Base-by-base conservation (phyloP, 2,888 invertebrate species). In the Folsomia manolachei region DNA sequence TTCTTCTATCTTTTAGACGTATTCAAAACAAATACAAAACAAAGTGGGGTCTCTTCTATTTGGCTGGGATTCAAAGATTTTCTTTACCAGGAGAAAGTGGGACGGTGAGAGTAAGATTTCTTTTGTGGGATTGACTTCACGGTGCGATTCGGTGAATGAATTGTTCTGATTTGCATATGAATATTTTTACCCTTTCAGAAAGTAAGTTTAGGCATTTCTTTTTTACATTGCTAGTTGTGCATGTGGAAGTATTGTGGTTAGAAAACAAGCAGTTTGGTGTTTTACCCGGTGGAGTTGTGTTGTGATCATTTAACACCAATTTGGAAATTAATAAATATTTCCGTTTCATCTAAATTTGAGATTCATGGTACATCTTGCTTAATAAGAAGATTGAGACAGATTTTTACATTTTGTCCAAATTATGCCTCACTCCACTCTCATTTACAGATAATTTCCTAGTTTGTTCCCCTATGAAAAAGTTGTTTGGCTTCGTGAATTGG, bases 391-490 rank as follows among this genome's bases (percentile, higher is more conserved):
- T 60, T 61, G 63, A 71, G 61, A 71, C 71, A 71, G 75, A 78
- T 78, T 79, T 75, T 76, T 75, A 79, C 78, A 78, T 78, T 78
- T 73, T 75, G 77, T 75, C 74, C 76, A 78, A 78, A 79, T 77
- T 78, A 77, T 74, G 75, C 39, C 39, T 9, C 39, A 14, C 39
- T 39, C 14, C 39, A 9, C 39, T 14, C 14, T 39, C 14, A 39
- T 4, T 14, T 39, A 7, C 19, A n/a, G 4, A 56, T 19, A 56
- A 7, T 14, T 7, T 21, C 21, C 7, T 19, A 21, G 9, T 51
- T 11, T 18, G 9, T 51, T 51, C 51, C 21, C 56, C 7, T 14
- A 19, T 56, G 56, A 56, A 56, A 19, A 56, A 56, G 56, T 56
- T 18, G 56, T 19, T 19, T 56, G 56, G 19, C 18, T 56, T 19